Evolutionary conservation across 2,888 invertebrate genomes (phyloP).

Genomic region (Pandemis corylana): DNA sequence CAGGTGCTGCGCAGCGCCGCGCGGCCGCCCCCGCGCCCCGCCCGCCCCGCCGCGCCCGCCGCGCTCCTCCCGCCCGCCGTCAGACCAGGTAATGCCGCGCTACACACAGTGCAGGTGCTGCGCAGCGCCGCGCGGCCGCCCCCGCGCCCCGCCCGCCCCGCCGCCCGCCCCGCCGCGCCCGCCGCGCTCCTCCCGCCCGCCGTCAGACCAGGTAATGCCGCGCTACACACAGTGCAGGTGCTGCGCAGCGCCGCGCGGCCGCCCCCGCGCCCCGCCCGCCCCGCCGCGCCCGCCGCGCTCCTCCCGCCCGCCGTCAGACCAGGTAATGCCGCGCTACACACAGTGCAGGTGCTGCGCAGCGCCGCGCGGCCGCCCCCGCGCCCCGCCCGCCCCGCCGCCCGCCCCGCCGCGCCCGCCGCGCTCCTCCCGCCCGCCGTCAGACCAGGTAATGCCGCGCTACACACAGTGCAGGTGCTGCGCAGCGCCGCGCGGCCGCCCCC

Average conservation of each 20-base stretch:
- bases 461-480: no score
- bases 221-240: background rate
- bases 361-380: constrained; percentile 8
- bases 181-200: constrained; percentile 43
- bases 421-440: constrained; percentile 5
- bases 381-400: constrained; percentile 16
- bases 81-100: background rate
- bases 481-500: background rate
- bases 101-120: constrained; percentile 60
- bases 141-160: constrained; percentile 49
- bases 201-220: background rate
- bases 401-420: constrained; percentile 40
- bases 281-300: constrained; percentile 42
- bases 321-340: no score
- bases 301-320: background rate
- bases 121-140: constrained; percentile 54
- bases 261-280: constrained; percentile 29
- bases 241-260: background rate
- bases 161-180: constrained; percentile 43
- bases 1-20: constrained; percentile 67
- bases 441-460: no score
- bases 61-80: constrained; percentile 40
- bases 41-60: constrained; percentile 45
- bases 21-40: constrained; percentile 50
- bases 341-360: no score